A percentile compares a stretch with the other conserved stretches of the same genome.
Evolutionary conservation across 2,888 invertebrate species (phyloP).

Genomic region (Ptychoptera contaminata): DNA sequence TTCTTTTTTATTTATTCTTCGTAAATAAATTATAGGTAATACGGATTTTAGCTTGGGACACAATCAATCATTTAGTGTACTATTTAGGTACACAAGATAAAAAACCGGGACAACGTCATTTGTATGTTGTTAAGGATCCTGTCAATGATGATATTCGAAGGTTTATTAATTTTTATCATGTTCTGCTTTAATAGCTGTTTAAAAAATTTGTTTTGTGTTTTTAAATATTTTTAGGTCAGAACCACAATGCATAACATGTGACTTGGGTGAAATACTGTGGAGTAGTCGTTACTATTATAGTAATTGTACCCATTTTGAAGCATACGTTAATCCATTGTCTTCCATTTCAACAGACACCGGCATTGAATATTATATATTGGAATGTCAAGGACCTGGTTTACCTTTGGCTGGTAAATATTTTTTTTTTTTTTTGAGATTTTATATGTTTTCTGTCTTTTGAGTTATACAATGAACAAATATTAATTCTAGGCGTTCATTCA

Average conservation of each 20-base stretch:
- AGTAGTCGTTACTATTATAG: constrained; percentile 64
- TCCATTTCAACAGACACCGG: constrained; percentile 26
- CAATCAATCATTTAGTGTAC: constrained; percentile 64
- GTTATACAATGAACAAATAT: background rate
- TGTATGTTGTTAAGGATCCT: constrained; percentile 72
- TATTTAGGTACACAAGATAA: constrained; percentile 64
- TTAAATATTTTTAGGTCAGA: constrained; percentile 43
- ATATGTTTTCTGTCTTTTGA: background rate
- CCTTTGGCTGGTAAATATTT: constrained; percentile 47
- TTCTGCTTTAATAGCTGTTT: background rate
- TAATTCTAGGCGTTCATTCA: constrained; percentile 41
- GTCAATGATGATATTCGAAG: constrained; percentile 49
- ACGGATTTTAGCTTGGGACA: constrained; percentile 73
- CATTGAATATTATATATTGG: constrained; percentile 51
- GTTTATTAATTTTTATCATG: constrained; percentile 18
- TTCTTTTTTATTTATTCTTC: constrained; percentile 1
- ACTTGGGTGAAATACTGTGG: constrained; percentile 57
- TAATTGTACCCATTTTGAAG: constrained; percentile 76
- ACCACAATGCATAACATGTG: constrained; percentile 77
- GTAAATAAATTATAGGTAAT: constrained; percentile 22
- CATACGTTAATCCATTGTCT: constrained; percentile 46
- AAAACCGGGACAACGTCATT: constrained; percentile 71
- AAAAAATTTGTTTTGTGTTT: background rate
- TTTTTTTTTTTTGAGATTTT: background rate
- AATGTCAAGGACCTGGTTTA: constrained; percentile 84